Base-by-base conservation (phyloP, 2,113 vertebrate species). In the Nymphicus hollandicus region DNA sequence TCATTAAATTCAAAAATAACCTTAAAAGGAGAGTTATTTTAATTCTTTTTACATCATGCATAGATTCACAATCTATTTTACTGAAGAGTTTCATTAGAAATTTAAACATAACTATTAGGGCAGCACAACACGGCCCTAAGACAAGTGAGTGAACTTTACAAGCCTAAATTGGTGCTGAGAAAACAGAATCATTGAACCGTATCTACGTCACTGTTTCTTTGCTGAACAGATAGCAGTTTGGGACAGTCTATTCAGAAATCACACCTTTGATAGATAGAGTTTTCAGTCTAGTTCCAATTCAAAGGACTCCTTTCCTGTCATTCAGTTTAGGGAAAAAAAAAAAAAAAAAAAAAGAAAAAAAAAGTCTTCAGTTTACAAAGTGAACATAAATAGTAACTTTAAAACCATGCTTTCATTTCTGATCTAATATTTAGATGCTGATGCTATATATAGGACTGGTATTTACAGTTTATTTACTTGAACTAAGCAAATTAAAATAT, bases 381-480 rank as follows among this genome's bases (percentile, higher is more conserved):
- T 14, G 33, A 90, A 61, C 6, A 47, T 41, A 68, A n/a, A 49
- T 14, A 25, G 63, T 29, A 69, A 77, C 53, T 82, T 44, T 9
- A n/a, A 60, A 94, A 91, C 63, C 17, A 74, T 22, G 22, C 15
- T 86, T 55, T 79, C 9, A 63, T 81, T 88, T 81, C 63, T 74
- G 46, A 89, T 19, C 77, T 73, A 53, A 78, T 50, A 13, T 91
- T 82, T 61, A 83, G 71, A 60, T 35, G 76, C 44, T 56, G 49
- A 22, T 22, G n/a, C 28, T 64, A 50, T 84, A 72, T 25, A 35
- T 56, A 81, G 41, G 29, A 86, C 39, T 71, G 27, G 61, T 94
- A 94, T 95, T 91, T 95, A 88, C 31, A 83, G 16, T 84, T 93
- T 96, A 87, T 96, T 92, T 97, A 74, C 83, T 71, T 71, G 33